Percentiles rank a stretch among this genome's conserved stretches.
These are phyloP conservation scores for Mesopsocus fuscifrons DNA, from an alignment of 2,888 invertebrate genomes.

Conservation along the genomic window DNA sequence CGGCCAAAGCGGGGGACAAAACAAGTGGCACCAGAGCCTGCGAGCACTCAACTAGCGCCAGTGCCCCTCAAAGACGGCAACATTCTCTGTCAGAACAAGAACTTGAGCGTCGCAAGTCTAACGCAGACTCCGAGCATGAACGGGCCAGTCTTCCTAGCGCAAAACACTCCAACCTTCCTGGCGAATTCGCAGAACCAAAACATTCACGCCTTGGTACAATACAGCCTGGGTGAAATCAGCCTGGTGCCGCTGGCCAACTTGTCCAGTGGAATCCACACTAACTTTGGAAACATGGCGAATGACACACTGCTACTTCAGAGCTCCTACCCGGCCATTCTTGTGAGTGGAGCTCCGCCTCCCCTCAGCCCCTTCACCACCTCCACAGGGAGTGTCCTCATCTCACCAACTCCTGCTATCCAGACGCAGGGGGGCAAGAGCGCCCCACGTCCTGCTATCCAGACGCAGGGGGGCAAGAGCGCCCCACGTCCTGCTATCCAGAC, in stretches of 20 bases:
- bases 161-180: neutral
- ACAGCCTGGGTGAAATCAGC: constrained; percentile 3
- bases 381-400: too few relatives aligned
- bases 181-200: neutral
- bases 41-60: too few relatives aligned
- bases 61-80: neutral
- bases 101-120: neutral
- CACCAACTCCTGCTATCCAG: too few relatives aligned
- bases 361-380: too few relatives aligned
- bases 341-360: too few relatives aligned
- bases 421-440: too few relatives aligned
- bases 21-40: neutral
- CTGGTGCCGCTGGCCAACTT: constrained; percentile 4
- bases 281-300: constrained; percentile 2
- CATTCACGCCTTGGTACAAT: neutral
- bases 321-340: too few relatives aligned
- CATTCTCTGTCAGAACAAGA: neutral
- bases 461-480: too few relatives aligned
- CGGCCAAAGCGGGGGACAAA: too few relatives aligned
- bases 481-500: too few relatives aligned
- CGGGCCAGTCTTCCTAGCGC: neutral
- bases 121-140: too few relatives aligned
- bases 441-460: too few relatives aligned
- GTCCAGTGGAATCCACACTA: constrained; percentile 4
- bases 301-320: neutral